Conservation (phyloP, 2,888 invertebrate species). For the Brachynemurus nebulosus region DNA sequence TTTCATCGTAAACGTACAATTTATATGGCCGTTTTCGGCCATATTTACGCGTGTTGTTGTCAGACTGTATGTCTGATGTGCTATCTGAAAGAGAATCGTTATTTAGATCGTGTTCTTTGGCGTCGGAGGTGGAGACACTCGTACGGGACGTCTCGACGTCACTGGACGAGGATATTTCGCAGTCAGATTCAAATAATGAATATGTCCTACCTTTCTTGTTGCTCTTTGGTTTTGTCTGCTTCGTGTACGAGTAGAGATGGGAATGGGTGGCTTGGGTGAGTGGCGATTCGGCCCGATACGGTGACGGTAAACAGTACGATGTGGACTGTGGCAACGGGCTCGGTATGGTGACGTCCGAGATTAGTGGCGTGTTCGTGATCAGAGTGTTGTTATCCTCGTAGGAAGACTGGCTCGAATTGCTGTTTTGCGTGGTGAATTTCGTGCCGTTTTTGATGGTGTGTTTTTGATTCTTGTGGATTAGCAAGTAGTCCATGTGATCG, state of each 20-base stretch:
- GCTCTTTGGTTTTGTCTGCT: background rate
- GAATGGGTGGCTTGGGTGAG: conserved; percentile 4
- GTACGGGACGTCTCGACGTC: background rate
- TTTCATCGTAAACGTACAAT: conserved; percentile 4
- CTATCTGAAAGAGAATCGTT: background rate
- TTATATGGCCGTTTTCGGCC: conserved; percentile 1
- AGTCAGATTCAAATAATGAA: conserved; percentile 4
- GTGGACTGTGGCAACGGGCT: conserved; percentile 8
- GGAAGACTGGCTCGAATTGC: conserved; percentile 24
- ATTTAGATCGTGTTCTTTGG: background rate
- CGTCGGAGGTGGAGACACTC: conserved; percentile 6
- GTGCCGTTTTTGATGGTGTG: background rate
- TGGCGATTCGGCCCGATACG: conserved; percentile 6
- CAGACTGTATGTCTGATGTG: conserved; percentile 4
- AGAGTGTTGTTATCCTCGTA: conserved; percentile 27
- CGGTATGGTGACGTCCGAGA: conserved; percentile 6
- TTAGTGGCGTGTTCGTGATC: conserved; percentile 3
- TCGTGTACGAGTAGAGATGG: background rate
- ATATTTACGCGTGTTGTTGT: background rate
- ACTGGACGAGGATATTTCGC: conserved; percentile 4
- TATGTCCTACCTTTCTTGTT: background rate
- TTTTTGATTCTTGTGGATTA: conserved; percentile 3
- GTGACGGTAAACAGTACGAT: conserved; percentile 4
- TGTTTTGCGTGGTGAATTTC: conserved; percentile 20
- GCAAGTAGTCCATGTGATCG: background rate